Evolutionary conservation across 2,113 vertebrate species (phyloP).

Genomic region (Onychostoma macrolepis): DNA sequence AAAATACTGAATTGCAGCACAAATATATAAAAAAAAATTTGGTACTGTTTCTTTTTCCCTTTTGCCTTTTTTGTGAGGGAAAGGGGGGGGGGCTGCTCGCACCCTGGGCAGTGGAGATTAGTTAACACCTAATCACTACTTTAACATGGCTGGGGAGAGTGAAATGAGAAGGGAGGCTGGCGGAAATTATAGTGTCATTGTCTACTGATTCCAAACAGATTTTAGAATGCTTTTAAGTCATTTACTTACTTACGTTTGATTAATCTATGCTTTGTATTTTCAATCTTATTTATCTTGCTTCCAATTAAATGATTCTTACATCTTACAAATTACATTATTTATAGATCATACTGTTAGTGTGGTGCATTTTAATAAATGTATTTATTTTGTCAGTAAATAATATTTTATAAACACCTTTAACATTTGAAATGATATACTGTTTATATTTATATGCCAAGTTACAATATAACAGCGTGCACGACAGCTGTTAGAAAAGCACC

Average conservation of each 20-base stretch:
- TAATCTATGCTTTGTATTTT: background rate
- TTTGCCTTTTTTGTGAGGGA: background rate
- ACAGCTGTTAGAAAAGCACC: background rate
- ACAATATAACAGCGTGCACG: background rate
- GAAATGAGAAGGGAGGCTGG: background rate
- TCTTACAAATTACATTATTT: background rate
- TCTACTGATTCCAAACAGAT: background rate
- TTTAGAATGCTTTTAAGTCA: background rate
- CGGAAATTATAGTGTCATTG: background rate
- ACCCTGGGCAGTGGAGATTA: constrained; percentile 71
- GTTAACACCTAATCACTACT: constrained; percentile 72
- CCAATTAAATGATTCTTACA: background rate
- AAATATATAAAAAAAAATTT: background rate
- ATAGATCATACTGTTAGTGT: background rate
- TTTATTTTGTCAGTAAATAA: background rate
- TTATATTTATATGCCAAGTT: background rate
- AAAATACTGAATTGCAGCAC: background rate
- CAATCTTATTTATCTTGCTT: background rate
- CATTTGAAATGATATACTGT: background rate
- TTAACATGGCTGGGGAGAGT: constrained; percentile 38
- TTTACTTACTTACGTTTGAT: background rate
- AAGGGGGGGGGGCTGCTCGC: constrained; percentile 69
- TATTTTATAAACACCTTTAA: background rate
- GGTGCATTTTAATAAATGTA: background rate
- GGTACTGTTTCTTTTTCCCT: background rate